A percentile compares a stretch with the other conserved stretches of the same genome.
Evolutionary conservation across 2,113 vertebrate species (phyloP).

Genomic region (Hemicordylus capensis): DNA sequence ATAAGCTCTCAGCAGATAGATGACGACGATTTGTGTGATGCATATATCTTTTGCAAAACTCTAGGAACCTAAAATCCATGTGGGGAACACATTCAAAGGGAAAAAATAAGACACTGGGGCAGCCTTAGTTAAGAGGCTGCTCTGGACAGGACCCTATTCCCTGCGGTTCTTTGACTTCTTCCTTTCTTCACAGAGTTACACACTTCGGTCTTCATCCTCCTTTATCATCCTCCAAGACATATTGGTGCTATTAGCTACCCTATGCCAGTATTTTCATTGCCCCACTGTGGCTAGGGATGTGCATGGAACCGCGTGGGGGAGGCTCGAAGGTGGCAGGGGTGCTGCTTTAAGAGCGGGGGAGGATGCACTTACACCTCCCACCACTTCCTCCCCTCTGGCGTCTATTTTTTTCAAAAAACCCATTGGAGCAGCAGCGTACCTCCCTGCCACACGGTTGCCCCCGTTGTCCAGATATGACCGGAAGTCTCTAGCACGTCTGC

Average conservation of each 20-base stretch:
- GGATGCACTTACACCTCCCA: too few relatives aligned
- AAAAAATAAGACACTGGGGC: not conserved
- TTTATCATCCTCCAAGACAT: not conserved
- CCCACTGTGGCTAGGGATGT: too few relatives aligned
- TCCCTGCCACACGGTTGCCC: too few relatives aligned
- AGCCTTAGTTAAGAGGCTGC: not conserved
- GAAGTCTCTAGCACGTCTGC: too few relatives aligned
- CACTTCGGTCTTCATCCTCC: not conserved
- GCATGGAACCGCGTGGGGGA: too few relatives aligned
- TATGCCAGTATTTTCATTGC: not conserved
- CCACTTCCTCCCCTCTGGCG: too few relatives aligned
- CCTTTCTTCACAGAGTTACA: not conserved
- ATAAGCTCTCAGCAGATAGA: slow-evolving; percentile 12
- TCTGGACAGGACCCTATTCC: not conserved
- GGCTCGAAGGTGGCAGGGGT: too few relatives aligned
- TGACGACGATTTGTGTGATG: not conserved
- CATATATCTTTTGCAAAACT: slow-evolving; percentile 21
- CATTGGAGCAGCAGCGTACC: too few relatives aligned
- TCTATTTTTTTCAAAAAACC: too few relatives aligned
- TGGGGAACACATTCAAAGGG: not conserved
- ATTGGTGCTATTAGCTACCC: not conserved
- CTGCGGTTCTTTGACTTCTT: not conserved
- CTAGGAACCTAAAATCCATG: not conserved
- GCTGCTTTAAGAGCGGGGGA: too few relatives aligned
- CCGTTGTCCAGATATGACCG: too few relatives aligned